These are phyloP conservation scores for Dermatemys mawii DNA, from an alignment of 2,113 vertebrate genomes.

Conservation along the genomic window DNA sequence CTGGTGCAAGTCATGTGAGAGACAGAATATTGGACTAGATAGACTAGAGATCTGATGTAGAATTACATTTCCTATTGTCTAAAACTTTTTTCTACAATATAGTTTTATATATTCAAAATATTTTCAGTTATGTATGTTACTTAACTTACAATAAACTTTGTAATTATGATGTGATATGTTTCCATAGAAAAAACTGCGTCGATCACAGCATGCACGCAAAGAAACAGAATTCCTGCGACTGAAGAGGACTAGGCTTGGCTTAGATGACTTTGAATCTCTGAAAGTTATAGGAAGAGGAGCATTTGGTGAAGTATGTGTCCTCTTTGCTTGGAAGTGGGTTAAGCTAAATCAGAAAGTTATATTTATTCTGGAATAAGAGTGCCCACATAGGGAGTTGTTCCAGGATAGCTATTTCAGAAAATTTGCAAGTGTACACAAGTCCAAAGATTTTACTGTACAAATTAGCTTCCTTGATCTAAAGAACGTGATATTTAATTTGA, in stretches of 20 bases:
- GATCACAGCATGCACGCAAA: conserved; percentile 96
- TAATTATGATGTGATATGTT: background rate
- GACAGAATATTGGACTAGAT: background rate
- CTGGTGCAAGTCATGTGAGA: background rate
- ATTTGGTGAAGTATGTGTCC: conserved; percentile 90
- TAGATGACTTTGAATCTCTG: conserved; percentile 97
- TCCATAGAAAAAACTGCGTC: conserved; percentile 91
- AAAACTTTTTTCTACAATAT: background rate
- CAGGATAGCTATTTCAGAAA: background rate
- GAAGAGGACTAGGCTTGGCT: conserved; percentile 93
- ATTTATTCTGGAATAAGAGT: background rate
- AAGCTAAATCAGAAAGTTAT: background rate
- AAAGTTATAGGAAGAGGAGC: conserved; percentile 98
- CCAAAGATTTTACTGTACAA: background rate
- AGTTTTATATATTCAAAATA: background rate
- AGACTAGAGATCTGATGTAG: background rate
- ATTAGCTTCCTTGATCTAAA: accelerated
- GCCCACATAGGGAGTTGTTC: background rate
- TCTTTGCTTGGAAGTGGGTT: background rate
- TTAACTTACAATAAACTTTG: accelerated
- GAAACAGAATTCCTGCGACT: conserved; percentile 96
- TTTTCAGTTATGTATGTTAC: background rate
- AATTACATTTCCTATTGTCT: background rate
- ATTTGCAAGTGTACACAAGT: background rate
- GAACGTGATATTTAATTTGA: background rate